Evolutionary conservation across 2,113 vertebrate species (phyloP), one percentile per base, ranked within the genome.

Genomic region (Nothocercus julius): DNA sequence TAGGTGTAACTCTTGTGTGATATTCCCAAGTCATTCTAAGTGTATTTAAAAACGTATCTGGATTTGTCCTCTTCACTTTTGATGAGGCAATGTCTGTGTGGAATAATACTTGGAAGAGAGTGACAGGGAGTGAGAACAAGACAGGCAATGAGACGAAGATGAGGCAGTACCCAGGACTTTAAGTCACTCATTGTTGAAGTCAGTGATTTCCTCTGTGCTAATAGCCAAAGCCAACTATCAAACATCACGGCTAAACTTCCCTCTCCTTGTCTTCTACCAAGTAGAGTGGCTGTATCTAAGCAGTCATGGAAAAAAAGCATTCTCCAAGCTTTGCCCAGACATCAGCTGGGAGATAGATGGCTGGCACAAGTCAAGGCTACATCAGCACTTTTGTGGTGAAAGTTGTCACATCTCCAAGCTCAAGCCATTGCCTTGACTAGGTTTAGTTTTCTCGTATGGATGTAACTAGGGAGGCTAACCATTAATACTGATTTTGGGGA

Each of bases 151-250:
- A 47, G 16, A 22, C 10, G 28, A 59, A 59, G 24, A 36, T 3
- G 0, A 1, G 17, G 9, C 3, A 8, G 36, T 64, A 16, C 13
- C 10, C 34, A 32, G 25, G 24, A 6, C 17, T 72, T 21, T 19
- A 2, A 32, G 49, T 24, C 40, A 80, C 17, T 24, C 49, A 53
- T 13, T 70, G 28, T 6, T 74, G 56, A 49, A 88, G 32, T n/a
- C 24, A 47, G 5, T 17, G 53, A 64, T 13, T 12, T 32, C 24
- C 72, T 83, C 72, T 83, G 36, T 5, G 8, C 40, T 42, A 66
- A 66, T 36, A 76, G 68, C 22, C 20, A 73, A 85, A 45, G 34
- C 15, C 36, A 59, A 79, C 7, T 49, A 54, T 19, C 63, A 86
- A 4, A 64, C 38, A 7, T 47, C 13, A 5, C 17, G 8, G 30